phyloP scores from a whole-genome alignment of 1,140 invertebrate species.

The Bombyx mandarina region DNA sequence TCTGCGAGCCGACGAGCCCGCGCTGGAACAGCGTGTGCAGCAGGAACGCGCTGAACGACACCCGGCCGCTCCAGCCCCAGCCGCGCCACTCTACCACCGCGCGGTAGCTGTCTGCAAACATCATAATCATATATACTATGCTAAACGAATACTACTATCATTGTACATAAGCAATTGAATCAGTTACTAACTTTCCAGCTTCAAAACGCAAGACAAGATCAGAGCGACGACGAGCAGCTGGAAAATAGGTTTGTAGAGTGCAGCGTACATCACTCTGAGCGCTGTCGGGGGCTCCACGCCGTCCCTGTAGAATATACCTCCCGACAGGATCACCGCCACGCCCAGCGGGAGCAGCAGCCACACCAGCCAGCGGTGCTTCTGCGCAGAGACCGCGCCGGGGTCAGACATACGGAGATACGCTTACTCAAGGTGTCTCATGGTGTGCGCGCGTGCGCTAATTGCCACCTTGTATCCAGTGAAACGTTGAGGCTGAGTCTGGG shows the following conservation, averaged over 20 bases:
- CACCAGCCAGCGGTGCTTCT: slow-evolving; percentile 37
- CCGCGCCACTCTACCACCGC: slow-evolving; percentile 56
- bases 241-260: slow-evolving; percentile 44
- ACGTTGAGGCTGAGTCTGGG: slow-evolving; percentile 41
- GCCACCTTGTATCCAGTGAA: slow-evolving; percentile 39
- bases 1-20: slow-evolving; percentile 24
- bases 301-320: slow-evolving; percentile 29
- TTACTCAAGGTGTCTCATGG: too few species aligned
- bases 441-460: too few species aligned
- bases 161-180: too few species aligned
- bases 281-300: slow-evolving; percentile 9
- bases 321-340: slow-evolving; percentile 39
- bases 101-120: slow-evolving; percentile 34
- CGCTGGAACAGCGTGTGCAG: slow-evolving; percentile 51
- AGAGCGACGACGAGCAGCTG: slow-evolving; percentile 27
- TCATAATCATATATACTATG: background rate
- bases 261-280: slow-evolving; percentile 35
- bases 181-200: slow-evolving; percentile 36
- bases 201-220: slow-evolving; percentile 37
- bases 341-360: slow-evolving; percentile 39
- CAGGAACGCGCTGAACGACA: slow-evolving; percentile 54
- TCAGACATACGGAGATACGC: background rate
- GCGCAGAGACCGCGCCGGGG: slow-evolving; percentile 7
- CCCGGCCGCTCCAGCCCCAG: slow-evolving; percentile 45
- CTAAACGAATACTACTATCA: slow-evolving; percentile 4